Evolutionary conservation across 2,113 vertebrate genomes (phyloP).

Genomic region (Mesoclemmys tuberculata): DNA sequence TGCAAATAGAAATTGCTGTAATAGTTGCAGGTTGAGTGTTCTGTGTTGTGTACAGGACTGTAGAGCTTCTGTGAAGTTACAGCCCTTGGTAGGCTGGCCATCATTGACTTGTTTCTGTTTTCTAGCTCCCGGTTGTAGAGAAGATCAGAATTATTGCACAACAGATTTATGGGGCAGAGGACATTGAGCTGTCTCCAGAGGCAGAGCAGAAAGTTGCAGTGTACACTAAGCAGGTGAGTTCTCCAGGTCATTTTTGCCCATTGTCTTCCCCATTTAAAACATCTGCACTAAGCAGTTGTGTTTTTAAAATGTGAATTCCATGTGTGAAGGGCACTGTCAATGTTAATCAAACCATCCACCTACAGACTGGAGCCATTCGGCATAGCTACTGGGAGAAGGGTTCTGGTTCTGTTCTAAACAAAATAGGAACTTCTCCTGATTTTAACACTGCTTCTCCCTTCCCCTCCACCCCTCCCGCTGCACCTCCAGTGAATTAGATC

Average conservation of each 20-base stretch:
- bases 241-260: background rate
- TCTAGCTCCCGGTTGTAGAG: constrained; percentile 88
- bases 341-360: background rate
- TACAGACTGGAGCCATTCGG: background rate
- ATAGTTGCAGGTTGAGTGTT: background rate
- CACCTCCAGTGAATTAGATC: background rate
- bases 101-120: background rate
- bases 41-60: accelerated
- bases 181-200: constrained; percentile 93
- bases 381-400: background rate
- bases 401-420: background rate
- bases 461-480: too few relatives aligned
- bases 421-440: background rate
- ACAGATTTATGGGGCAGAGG: constrained; percentile 95
- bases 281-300: accelerated
- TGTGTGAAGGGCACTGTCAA: background rate
- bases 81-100: background rate
- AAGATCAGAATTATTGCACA: constrained; percentile 96
- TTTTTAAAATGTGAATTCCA: background rate
- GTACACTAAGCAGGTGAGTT: constrained; percentile 93
- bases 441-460: background rate
- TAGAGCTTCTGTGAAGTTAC: background rate
- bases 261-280: background rate
- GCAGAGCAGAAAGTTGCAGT: constrained; percentile 90
- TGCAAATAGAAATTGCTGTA: background rate